Percentiles rank a stretch among this genome's conserved stretches.
These are phyloP conservation scores for Euphydryas editha DNA, from an alignment of 2,888 invertebrate genomes.

Conservation along the genomic window DNA sequence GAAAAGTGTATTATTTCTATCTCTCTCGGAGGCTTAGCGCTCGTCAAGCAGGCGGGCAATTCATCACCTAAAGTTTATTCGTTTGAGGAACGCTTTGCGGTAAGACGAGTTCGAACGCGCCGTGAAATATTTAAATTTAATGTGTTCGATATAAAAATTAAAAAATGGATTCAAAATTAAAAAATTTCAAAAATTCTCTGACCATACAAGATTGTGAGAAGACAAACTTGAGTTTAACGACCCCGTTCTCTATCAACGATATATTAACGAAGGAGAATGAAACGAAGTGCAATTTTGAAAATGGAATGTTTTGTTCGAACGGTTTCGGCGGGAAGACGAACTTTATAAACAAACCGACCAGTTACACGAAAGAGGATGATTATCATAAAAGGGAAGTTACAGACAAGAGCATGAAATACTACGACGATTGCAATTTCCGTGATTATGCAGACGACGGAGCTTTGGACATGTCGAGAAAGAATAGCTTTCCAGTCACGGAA, in stretches of 20 bases:
- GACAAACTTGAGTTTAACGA: constrained; percentile 74
- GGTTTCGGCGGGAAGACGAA: constrained; percentile 72
- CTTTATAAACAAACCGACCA: constrained; percentile 59
- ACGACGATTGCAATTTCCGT: constrained; percentile 70
- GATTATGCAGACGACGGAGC: constrained; percentile 73
- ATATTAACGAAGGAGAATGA: constrained; percentile 85
- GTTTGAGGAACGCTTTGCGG: constrained; percentile 79
- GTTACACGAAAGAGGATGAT: constrained; percentile 54
- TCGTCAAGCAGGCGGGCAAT: constrained; percentile 78
- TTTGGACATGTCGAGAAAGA: constrained; percentile 79
- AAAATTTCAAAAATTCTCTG: constrained; percentile 65
- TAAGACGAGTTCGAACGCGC: constrained; percentile 67
- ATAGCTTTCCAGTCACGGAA: constrained; percentile 74
- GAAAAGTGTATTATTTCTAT: constrained; percentile 48
- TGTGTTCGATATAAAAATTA: constrained; percentile 51
- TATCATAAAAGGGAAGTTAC: constrained; percentile 68
- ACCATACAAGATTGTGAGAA: constrained; percentile 74
- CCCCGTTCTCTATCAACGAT: constrained; percentile 89
- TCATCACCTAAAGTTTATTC: constrained; percentile 81
- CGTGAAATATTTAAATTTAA: constrained; percentile 57
- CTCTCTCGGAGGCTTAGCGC: constrained; percentile 73
- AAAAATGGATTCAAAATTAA: constrained; percentile 76
- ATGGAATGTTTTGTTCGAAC: constrained; percentile 58
- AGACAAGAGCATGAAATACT: constrained; percentile 72
- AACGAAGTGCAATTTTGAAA: constrained; percentile 73